Conservation (phyloP, 2,797 vertebrate genomes). For the Limnodromus scolopaceus region DNA sequence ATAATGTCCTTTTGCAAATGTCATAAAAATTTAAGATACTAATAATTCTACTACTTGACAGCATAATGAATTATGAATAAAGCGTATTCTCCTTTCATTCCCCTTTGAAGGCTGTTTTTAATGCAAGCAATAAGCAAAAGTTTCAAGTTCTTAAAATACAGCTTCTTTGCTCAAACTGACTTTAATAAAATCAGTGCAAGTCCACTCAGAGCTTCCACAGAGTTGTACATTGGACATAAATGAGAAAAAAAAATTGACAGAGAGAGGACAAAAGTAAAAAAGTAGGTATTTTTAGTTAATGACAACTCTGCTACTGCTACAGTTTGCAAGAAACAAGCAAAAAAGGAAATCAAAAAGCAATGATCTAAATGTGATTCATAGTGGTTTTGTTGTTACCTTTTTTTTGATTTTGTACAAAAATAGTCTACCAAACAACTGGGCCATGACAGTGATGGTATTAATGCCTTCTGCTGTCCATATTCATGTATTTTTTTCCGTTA, state of each 20-base stretch:
- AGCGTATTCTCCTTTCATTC: constrained; percentile 21
- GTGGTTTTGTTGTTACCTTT: neutral
- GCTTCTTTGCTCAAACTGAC: neutral
- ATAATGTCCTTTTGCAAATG: constrained; percentile 58
- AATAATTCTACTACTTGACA: constrained; percentile 58
- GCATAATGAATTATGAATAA: constrained; percentile 66
- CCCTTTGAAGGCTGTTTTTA: constrained; percentile 36
- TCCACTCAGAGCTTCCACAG: neutral
- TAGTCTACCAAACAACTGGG: neutral
- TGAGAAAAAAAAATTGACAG: neutral
- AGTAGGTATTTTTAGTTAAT: neutral
- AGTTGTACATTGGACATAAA: neutral
- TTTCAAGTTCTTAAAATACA: neutral
- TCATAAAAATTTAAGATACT: constrained; percentile 70
- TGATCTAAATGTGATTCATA: neutral
- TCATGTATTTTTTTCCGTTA: neutral
- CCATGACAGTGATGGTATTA: neutral
- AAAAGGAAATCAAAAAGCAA: neutral
- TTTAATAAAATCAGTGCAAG: neutral
- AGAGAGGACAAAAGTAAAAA: neutral
- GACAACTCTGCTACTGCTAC: neutral
- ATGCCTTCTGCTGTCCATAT: neutral
- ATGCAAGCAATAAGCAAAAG: constrained; percentile 36
- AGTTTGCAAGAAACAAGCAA: neutral
- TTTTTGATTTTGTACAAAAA: neutral